A percentile compares a stretch with the other conserved stretches of the same genome.
phyloP scores from a whole-genome alignment of 2,113 vertebrate species.

The Empidonax traillii region DNA sequence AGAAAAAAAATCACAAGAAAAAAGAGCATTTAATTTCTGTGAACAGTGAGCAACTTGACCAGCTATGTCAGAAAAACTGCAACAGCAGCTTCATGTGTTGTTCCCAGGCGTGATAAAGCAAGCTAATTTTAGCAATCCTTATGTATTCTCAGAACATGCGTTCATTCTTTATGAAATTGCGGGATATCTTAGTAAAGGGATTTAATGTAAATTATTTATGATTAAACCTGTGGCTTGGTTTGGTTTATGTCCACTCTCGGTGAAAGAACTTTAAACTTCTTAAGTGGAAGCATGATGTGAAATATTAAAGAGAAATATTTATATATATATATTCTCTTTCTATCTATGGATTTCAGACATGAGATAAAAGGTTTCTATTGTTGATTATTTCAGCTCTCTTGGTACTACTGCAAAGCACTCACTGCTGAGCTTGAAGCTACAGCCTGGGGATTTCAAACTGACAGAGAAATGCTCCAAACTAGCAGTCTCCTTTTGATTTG shows the following conservation, averaged over 20 bases:
- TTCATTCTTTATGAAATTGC: slow-evolving; percentile 15
- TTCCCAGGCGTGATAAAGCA: not conserved
- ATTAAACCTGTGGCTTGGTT: slow-evolving; percentile 18
- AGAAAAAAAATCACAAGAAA: not conserved
- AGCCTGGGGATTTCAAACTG: slow-evolving; percentile 50
- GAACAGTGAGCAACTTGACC: not conserved
- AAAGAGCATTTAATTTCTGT: not conserved
- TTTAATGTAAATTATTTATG: slow-evolving; percentile 49
- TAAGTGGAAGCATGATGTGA: slow-evolving; percentile 18
- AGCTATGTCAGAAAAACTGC: slow-evolving; percentile 12
- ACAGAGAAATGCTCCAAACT: slow-evolving; percentile 38
- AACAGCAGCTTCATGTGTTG: slow-evolving; percentile 14
- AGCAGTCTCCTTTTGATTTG: slow-evolving; percentile 33
- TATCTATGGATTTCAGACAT: slow-evolving; percentile 41
- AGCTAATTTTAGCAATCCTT: slow-evolving; percentile 40
- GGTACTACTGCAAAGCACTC: slow-evolving; percentile 21
- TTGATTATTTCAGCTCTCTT: slow-evolving; percentile 43
- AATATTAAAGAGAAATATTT: slow-evolving; percentile 66
- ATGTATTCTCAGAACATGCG: slow-evolving; percentile 35
- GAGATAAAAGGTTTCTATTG: slow-evolving; percentile 56
- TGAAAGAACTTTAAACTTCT: slow-evolving; percentile 42
- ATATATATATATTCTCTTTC: slow-evolving; percentile 12
- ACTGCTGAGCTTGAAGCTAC: not conserved
- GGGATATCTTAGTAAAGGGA: slow-evolving; percentile 3
- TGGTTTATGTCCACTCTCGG: slow-evolving; percentile 6